Evolutionary conservation across 64 coral and sea anemone genomes (phyloP).

Genomic region (Montipora efflorescens): DNA sequence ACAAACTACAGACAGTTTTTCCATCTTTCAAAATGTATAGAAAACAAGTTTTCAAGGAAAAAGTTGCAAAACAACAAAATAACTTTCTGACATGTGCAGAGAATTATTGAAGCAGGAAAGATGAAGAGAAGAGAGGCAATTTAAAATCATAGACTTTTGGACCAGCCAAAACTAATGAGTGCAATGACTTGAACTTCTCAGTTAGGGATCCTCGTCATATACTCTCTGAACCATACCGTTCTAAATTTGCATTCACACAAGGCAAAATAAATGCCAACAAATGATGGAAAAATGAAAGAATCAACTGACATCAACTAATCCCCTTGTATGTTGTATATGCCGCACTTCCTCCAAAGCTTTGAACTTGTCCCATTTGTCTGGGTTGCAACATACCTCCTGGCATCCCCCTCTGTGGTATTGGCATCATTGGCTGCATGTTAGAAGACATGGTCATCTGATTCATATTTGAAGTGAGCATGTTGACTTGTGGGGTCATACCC

Average conservation of each 20-base stretch:
- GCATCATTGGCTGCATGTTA: slow-evolving; percentile 48
- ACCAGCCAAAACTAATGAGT: neutral
- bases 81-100: too few species aligned
- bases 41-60: too few species aligned
- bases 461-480: slow-evolving; percentile 78
- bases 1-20: too few species aligned
- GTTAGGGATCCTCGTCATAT: neutral
- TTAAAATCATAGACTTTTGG: neutral
- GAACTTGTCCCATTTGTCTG: slow-evolving; percentile 57
- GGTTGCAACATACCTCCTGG: slow-evolving; percentile 63
- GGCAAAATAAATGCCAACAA: neutral
- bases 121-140: neutral
- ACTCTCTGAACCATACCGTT: neutral
- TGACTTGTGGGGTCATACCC: slow-evolving; percentile 65
- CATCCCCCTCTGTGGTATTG: slow-evolving; percentile 65
- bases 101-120: too few species aligned
- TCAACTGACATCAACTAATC: slow-evolving; percentile 65
- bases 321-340: slow-evolving; percentile 87
- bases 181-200: neutral
- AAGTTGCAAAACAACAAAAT: too few species aligned
- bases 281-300: neutral
- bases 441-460: slow-evolving; percentile 73
- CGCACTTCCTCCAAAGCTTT: slow-evolving; percentile 71
- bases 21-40: too few species aligned
- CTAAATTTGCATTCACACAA: neutral